Evolutionary conservation across 2,888 invertebrate species (phyloP), one percentile per base, ranked within the genome.

Genomic region (Ennomos erosarius): DNA sequence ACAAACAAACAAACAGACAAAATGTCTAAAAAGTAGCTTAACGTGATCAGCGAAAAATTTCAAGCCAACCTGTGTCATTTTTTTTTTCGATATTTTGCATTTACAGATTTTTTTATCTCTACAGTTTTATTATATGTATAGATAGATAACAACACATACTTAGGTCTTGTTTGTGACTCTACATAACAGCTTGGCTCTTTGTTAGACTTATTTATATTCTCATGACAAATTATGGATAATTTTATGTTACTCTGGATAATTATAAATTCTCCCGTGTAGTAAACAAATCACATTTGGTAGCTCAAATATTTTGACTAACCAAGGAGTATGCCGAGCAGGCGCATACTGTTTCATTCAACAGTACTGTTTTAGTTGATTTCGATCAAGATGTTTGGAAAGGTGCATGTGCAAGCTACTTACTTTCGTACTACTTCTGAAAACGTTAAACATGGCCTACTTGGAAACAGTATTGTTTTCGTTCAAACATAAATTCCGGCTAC

Each of bases 401-500:
- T 44, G 34, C 46, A 57, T 44, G 10, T 35, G 35, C 35, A 39
- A 46, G 13, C 34, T 44, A 33, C 38, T 51, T 44, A 33, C 38
- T 51, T 38, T 51, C 9, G 46, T 38, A 42, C 52, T 39, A 53
- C 33, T 56, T 53, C 46, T 40, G 16, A 38, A 50, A 46, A 56
- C 55, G 38, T 56, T 54, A 58, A 63, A 65, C 55, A 56, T 54
- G 55, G 54, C 60, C 56, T 54, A 52, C 53, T 53, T 53, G 46
- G 45, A 65, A 65, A 60, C 55, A 40, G 55, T 51, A 52, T 50
- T 61, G 55, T 59, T 62, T 50, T 59, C 51, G 53, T 57, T 46
- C 53, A 48, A 52, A 51, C 51, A 56, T 13, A 63, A 61, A 49
- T 59, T 61, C 49, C 11, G 1, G 36, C 55, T 42, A 43, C 47